Evolutionary conservation across 2,888 invertebrate species (phyloP), one percentile per base, ranked within the genome.

Genomic region (Argyresthia goedartella): DNA sequence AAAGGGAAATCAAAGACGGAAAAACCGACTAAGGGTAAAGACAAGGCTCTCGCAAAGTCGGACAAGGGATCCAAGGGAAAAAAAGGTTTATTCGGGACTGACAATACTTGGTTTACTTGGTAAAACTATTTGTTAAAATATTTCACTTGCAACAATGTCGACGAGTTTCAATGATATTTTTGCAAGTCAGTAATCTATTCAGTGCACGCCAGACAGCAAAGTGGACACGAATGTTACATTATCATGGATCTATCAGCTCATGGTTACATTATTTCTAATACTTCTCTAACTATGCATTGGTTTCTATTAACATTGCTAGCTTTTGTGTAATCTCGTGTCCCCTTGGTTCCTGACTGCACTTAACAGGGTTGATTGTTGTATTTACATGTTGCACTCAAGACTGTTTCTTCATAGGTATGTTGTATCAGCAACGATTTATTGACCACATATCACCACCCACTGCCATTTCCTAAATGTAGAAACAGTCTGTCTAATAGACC

Each of bases 61-160:
- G 89, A 89, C 61, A 90, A 89, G 69, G 75, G 74, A 59, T 74
- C 80, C 63, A 89, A 91, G 81, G 91, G 90, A 66, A 92, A 92
- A 87, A 93, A 92, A 88, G 93, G 94, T 91, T 92, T 92, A 91
- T 92, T 93, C 85, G 93, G 92, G 87, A 91, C 91, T 88, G 93
- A 93, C 88, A 94, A 94, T 91, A 90, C 90, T 82, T 92, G 92
- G 91, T 93, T 92, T 25, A 25, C 25, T 92, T 92, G 92, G 92
- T 91, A 90, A 89, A 79, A 39, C 10, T 65, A 67, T 60, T 63
- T 66, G 65, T 71, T 72, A 73, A n/a, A 70, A 65, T 61, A 25
- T 4, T 63, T 55, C 54, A 61, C 67, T 73, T 72, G 68, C 71
- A 63, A 59, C 71, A 65, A 69, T 69, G 48, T 57, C 55, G 33